Conservation (phyloP, 1,140 invertebrate species). For the Philaenus spumarius region DNA sequence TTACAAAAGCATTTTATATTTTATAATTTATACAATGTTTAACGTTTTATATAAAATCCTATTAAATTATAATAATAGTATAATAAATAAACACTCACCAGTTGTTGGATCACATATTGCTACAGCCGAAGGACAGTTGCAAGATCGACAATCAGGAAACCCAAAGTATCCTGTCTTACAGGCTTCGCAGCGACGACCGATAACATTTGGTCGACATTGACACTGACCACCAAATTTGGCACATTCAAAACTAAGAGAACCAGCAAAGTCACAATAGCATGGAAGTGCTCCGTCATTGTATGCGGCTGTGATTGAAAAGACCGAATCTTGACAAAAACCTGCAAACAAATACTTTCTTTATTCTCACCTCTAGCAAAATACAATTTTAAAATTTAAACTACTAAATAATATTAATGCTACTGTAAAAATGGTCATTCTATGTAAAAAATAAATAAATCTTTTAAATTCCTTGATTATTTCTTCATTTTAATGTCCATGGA, state of each 20-base stretch:
- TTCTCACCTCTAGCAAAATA: not conserved
- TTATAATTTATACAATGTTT: too few species aligned
- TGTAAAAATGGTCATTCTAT: too few species aligned
- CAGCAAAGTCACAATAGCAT: slow-evolving; percentile 86
- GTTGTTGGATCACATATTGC: slow-evolving; percentile 70
- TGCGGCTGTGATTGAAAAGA: slow-evolving; percentile 89
- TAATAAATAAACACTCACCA: too few species aligned
- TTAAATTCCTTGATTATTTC: too few species aligned
- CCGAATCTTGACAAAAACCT: slow-evolving; percentile 82
- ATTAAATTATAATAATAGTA: too few species aligned
- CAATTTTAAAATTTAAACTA: too few species aligned
- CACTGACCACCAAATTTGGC: slow-evolving; percentile 94
- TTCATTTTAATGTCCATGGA: too few species aligned
- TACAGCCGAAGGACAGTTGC: slow-evolving; percentile 68
- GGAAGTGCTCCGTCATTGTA: slow-evolving; percentile 89
- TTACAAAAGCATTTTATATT: too few species aligned
- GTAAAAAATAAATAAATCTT: too few species aligned
- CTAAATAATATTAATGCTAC: too few species aligned
- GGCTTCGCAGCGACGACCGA: slow-evolving; percentile 82
- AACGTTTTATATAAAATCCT: too few species aligned
- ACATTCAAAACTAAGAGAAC: slow-evolving; percentile 82
- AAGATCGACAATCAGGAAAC: slow-evolving; percentile 89
- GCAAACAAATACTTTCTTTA: slow-evolving; percentile 18
- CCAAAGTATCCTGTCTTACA: slow-evolving; percentile 91
- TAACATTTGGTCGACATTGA: slow-evolving; percentile 86